Evolutionary conservation across 2,888 invertebrate genomes (phyloP).

Genomic region (Fragum fragum): DNA sequence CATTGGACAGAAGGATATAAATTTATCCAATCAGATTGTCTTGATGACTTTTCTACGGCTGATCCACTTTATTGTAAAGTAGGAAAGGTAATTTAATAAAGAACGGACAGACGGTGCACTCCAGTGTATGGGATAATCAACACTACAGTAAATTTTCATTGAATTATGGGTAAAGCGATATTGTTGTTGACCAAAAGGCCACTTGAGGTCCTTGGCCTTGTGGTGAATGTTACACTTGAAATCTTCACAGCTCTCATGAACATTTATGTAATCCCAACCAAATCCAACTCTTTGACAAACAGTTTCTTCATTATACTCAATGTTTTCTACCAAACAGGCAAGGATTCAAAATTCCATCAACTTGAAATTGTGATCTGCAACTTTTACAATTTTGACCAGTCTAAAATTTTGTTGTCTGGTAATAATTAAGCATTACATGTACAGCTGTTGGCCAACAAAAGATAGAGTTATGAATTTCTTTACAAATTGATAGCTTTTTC

Average conservation of each 20-base stretch:
- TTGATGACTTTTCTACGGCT: constrained; percentile 53
- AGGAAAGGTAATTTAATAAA: constrained; percentile 69
- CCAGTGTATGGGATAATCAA: constrained; percentile 32
- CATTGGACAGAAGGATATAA: constrained; percentile 68
- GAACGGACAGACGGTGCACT: constrained; percentile 49
- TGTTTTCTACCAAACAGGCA: no score
- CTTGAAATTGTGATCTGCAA: no score
- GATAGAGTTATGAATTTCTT: neutral
- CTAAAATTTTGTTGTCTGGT: no score
- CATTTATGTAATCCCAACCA: no score
- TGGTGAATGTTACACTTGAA: neutral
- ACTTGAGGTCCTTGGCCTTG: constrained; percentile 4
- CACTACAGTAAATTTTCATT: constrained; percentile 47
- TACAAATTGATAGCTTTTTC: no score
- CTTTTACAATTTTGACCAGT: no score
- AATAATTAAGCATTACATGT: neutral
- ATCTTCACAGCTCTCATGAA: neutral
- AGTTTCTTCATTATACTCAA: no score
- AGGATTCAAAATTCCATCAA: no score
- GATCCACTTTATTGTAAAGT: constrained; percentile 64
- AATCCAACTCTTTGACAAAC: no score
- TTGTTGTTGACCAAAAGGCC: constrained; percentile 12
- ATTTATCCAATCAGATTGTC: constrained; percentile 68
- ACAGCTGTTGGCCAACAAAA: neutral
- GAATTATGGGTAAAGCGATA: constrained; percentile 25